Conservation (phyloP, 2,797 vertebrate genomes). For the Karalla daura region DNA sequence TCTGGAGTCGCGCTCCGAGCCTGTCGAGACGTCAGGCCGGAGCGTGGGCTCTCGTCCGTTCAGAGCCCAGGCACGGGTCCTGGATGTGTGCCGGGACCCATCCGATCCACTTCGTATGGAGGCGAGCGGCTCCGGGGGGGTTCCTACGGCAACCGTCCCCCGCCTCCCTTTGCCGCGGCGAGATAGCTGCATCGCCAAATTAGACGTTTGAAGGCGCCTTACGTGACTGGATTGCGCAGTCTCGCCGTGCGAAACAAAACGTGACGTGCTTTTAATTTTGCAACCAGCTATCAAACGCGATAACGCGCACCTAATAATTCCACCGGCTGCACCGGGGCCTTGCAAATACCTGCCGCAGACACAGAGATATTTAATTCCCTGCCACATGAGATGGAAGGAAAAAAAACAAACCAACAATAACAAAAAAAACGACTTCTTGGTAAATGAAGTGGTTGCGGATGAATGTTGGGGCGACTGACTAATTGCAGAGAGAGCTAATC, state of each 20-base stretch:
- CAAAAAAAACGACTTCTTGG: too few relatives aligned
- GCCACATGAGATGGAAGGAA: too few relatives aligned
- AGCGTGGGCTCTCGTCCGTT: too few relatives aligned
- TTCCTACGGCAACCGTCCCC: slow-evolving; percentile 54
- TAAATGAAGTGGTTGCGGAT: too few relatives aligned
- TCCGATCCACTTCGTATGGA: slow-evolving; percentile 40
- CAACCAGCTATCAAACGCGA: too few relatives aligned
- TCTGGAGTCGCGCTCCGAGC: too few relatives aligned
- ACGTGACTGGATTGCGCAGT: background rate
- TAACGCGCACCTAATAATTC: too few relatives aligned
- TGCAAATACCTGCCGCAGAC: too few relatives aligned
- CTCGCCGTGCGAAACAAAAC: background rate
- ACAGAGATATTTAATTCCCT: background rate
- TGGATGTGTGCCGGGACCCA: slow-evolving; percentile 19
- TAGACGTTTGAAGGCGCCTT: background rate
- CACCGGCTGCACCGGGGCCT: background rate
- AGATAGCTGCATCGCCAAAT: slow-evolving; percentile 16
- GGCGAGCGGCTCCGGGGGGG: slow-evolving; percentile 28
- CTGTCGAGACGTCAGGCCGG: too few relatives aligned
- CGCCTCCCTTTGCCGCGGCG: slow-evolving; percentile 39
- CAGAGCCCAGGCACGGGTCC: too few relatives aligned
- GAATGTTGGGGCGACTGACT: too few relatives aligned
- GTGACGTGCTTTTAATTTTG: background rate
- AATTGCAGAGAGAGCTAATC: too few relatives aligned
- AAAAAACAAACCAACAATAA: background rate